A percentile compares a stretch with the other conserved stretches of the same genome.
Conservation (phyloP, 2,797 vertebrate species). For the Gadopsis bispinosus region DNA sequence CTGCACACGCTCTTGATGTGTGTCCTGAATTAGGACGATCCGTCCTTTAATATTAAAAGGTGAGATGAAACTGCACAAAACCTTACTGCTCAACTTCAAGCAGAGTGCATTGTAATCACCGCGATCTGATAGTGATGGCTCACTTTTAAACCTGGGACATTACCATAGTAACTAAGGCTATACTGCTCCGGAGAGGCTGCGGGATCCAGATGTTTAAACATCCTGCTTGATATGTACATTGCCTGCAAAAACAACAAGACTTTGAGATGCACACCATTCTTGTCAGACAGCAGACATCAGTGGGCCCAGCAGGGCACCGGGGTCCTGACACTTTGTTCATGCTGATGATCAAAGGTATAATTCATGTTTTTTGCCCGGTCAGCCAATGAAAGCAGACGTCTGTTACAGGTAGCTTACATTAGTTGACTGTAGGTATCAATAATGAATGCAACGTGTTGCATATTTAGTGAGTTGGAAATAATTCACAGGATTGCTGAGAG, state of each 20-base stretch:
- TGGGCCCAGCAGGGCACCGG: neutral
- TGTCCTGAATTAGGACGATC: neutral
- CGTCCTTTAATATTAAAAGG: neutral
- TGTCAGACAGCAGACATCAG: neutral
- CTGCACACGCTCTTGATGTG: neutral
- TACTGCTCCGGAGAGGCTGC: slow-evolving; percentile 2
- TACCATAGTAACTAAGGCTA: neutral
- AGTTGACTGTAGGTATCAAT: slow-evolving; percentile 58
- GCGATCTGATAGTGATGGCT: slow-evolving; percentile 8
- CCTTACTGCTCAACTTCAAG: neutral
- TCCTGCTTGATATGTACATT: slow-evolving; percentile 11
- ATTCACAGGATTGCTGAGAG: slow-evolving; percentile 62
- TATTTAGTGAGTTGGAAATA: slow-evolving; percentile 65
- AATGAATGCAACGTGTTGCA: slow-evolving; percentile 64
- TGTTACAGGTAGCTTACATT: slow-evolving; percentile 51
- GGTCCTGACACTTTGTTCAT: slow-evolving; percentile 19
- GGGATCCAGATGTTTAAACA: slow-evolving; percentile 24
- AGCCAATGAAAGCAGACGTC: slow-evolving; percentile 19
- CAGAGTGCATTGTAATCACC: neutral
- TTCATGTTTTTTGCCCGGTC: slow-evolving; percentile 25
- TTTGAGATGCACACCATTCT: slow-evolving; percentile 4
- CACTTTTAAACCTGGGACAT: slow-evolving; percentile 9
- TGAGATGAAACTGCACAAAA: slow-evolving; percentile 3
- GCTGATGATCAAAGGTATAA: slow-evolving; percentile 26
- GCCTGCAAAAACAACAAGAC: slow-evolving; percentile 19